Base-by-base conservation (phyloP, 2,113 vertebrate species). In the Prunella himalayana region DNA sequence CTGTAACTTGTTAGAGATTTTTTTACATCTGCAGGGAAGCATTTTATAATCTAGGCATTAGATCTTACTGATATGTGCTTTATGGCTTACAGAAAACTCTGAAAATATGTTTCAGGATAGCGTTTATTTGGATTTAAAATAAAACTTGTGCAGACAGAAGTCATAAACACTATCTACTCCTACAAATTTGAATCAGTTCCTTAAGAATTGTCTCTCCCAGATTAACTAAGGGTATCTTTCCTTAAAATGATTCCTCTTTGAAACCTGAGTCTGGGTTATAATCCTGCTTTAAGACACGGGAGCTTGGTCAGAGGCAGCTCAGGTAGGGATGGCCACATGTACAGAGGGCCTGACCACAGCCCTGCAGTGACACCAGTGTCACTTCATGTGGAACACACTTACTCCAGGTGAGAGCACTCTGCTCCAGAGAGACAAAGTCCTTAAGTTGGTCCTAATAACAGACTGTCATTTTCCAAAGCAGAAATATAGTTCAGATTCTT, bases 381-480 rank as follows among this genome's bases (percentile, higher is more conserved):
- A 9, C 78, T 16, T 13, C n/a, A 9, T 5, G 2, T 0, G 2
- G 15, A 17, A 39, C 16, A 45, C 21, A 28, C 4, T 8, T 25
- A 11, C 10, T n/a, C 11, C 27, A 47, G 45, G 22, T 10, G 21
- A 1, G 8, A 10, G 44, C 35, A 33, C 35, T 0, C 1, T 24
- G 28, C 49, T 64, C 49, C 28, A 66, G 22, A 41, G 10, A 53
- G n/a, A 49, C 44, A 19, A 72, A 71, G 9, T 28, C 28, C 57
- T 72, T 30, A 22, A 14, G 39, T 35, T 19, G 13, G 4, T n/a
- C 18, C 41, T 15, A 39, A 33, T 21, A 88, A 41, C 8, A 69
- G 7, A 30, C 13, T 45, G 5, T 1, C 5, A 45, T 53, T 51
- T 68, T 47, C 25, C 37, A 75, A 41, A 80, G 63, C 28, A 75